Evolutionary conservation across 2,888 invertebrate species (phyloP), one percentile per base, ranked within the genome.

Genomic region (Euproctis similis): DNA sequence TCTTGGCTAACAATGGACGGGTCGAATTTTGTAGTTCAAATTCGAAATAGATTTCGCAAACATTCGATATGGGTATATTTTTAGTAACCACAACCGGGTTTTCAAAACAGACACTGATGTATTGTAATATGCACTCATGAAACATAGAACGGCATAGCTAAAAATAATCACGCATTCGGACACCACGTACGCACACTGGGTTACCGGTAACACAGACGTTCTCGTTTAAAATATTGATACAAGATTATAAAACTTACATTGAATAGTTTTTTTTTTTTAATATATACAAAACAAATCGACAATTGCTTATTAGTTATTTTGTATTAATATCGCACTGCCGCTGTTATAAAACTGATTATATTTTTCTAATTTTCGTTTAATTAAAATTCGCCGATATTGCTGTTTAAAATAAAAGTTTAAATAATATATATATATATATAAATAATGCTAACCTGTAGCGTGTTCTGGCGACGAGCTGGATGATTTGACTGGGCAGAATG

Each of bases 61-160:
- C 81, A 81, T 81, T 78, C 68, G 81, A 82, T 84, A 81, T 67
- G 75, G 67, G 71, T 68, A 63, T 82, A 84, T 84, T 77, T 77
- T 68, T 82, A 84, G 82, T 68, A 63, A 39, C 67, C 61, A 74
- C 72, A 81, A 81, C 81, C 82, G 71, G 81, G 81, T 82, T 82
- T 77, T 75, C 72, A 68, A n/a, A 69, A 49, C 50, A 57, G 62
- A 65, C 69, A 67, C 63, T n/a, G 57, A 60, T 54, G 68, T 71
- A 78, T 81, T 81, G 80, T 80, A 57, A 61, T 65, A 73, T 78
- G 76, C 75, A 77, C 68, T 68, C 61, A 47, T 54, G 58, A 62
- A 63, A 68, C 64, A 55, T 62, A 60, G 53, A 64, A 60, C 64
- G 56, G 57, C 59, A 59, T 40, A 59, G 59, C 69, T 73, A 71